Percentiles rank a stretch among this genome's conserved stretches.
phyloP scores from a whole-genome alignment of 2,113 vertebrate species.

The Accipiter cooperii region DNA sequence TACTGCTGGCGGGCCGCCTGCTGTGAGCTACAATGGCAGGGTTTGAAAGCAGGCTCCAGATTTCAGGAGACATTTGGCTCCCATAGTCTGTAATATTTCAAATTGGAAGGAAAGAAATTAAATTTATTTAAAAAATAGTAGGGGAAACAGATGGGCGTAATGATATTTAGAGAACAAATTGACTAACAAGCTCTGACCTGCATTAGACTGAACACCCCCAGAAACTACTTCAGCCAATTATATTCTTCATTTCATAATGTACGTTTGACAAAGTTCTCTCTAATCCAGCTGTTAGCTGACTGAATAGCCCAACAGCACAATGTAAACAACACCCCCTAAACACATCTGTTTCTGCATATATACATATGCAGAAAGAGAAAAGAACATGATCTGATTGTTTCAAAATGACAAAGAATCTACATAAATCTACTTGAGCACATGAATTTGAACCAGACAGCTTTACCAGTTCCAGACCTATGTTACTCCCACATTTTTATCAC shows the following conservation, averaged over 20 bases:
- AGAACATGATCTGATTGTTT: neutral
- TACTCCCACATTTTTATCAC: neutral
- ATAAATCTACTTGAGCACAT: neutral
- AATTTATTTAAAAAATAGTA: constrained; percentile 42
- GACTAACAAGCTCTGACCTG: constrained; percentile 40
- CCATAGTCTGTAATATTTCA: constrained; percentile 31
- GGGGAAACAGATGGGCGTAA: constrained; percentile 27
- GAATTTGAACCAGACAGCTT: neutral
- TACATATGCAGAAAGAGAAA: neutral
- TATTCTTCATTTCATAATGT: constrained; percentile 31
- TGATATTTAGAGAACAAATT: constrained; percentile 34
- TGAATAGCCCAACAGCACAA: constrained; percentile 1
- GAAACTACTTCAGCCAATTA: constrained; percentile 47
- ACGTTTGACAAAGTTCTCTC: constrained; percentile 27
- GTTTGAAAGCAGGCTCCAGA: constrained; percentile 23
- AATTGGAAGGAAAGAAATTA: constrained; percentile 50
- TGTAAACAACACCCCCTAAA: neutral
- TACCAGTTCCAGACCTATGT: neutral
- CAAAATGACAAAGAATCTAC: neutral
- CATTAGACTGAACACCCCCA: constrained; percentile 15
- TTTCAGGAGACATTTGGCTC: constrained; percentile 39
- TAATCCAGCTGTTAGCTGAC: constrained; percentile 49
- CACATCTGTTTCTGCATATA: neutral
- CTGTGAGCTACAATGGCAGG: neutral
- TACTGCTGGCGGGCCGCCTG: neutral